These are phyloP conservation scores for Drosophila neonasuta DNA, from an alignment of 2,888 invertebrate genomes.

Conservation along the genomic window DNA sequence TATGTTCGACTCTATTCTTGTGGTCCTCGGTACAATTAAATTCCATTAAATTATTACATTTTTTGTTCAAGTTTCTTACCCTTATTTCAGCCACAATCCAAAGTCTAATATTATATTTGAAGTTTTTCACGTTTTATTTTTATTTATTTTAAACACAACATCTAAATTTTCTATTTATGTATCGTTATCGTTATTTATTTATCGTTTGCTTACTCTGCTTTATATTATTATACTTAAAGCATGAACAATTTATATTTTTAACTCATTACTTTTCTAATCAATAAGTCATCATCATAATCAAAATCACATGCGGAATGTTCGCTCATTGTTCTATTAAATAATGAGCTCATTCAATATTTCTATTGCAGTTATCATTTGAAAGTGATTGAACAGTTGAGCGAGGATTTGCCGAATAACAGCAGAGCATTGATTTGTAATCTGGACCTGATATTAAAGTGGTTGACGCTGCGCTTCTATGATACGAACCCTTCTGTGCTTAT, in stretches of 20 bases:
- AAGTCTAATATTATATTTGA: background rate
- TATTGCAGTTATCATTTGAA: slow-evolving; percentile 93
- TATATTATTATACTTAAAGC: too few relatives aligned
- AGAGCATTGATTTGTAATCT: slow-evolving; percentile 93
- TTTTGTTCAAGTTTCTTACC: background rate
- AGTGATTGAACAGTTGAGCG: slow-evolving; percentile 94
- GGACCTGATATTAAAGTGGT: slow-evolving; percentile 97
- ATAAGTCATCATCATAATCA: background rate
- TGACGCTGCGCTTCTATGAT: slow-evolving; percentile 98
- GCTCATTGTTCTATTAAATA: background rate
- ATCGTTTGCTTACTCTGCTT: background rate
- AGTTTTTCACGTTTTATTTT: background rate
- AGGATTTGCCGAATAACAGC: slow-evolving; percentile 90
- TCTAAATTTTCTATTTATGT: background rate
- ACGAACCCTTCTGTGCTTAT: slow-evolving; percentile 98
- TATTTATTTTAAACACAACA: background rate
- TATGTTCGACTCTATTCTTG: slow-evolving; percentile 69
- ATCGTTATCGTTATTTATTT: background rate
- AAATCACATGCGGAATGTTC: background rate
- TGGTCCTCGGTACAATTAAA: too few relatives aligned
- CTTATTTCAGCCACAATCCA: background rate
- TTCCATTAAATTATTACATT: background rate
- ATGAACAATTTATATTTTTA: too few relatives aligned
- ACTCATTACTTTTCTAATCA: background rate
- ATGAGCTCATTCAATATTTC: background rate